Conservation (phyloP, 2,113 vertebrate species). For the Mesitornis unicolor region DNA sequence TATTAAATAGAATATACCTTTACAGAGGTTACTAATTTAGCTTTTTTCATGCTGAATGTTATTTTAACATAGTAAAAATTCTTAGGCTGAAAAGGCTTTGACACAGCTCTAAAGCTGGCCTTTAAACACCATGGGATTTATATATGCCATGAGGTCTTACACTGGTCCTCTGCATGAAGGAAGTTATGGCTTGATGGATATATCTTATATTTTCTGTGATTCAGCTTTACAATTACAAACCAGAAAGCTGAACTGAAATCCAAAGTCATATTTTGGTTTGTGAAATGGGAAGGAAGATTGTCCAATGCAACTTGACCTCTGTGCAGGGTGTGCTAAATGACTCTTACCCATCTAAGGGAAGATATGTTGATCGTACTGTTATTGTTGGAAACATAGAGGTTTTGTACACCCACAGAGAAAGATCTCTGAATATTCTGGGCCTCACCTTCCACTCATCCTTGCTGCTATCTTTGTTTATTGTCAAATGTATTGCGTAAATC, state of each 20-base stretch:
- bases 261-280: background rate
- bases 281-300: background rate
- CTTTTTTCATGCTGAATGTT: background rate
- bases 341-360: background rate
- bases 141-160: background rate
- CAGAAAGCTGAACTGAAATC: background rate
- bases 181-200: background rate
- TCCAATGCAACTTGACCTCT: background rate
- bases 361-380: background rate
- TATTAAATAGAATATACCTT: background rate
- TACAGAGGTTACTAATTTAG: background rate
- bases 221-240: background rate
- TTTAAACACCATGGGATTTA: background rate
- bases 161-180: background rate
- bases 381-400: background rate
- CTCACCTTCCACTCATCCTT: background rate
- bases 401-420: background rate
- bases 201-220: background rate
- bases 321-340: fast-evolving
- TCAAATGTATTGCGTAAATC: background rate
- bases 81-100: background rate
- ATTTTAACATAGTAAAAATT: background rate
- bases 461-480: background rate
- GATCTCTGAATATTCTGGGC: background rate
- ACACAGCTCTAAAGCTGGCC: background rate